A percentile compares a stretch with the other conserved stretches of the same genome.
phyloP scores from a whole-genome alignment of 1,140 invertebrate genomes.

The Halictus rubicundus region DNA sequence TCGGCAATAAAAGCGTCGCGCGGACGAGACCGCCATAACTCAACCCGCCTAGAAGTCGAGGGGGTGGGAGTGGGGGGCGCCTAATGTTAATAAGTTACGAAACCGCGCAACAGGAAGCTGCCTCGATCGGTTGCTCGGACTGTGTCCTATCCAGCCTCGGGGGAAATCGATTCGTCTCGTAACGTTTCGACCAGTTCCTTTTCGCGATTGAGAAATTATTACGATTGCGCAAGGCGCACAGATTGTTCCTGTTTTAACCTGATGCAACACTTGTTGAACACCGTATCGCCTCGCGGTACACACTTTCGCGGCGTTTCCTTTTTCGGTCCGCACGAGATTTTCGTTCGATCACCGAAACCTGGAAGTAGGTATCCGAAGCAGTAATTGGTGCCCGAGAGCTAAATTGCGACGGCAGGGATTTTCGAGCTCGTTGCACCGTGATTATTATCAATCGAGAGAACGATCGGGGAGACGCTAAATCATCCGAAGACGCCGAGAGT shows the following conservation, averaged over 20 bases:
- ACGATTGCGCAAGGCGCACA: too few relatives aligned
- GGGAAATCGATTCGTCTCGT: slow-evolving; percentile 7
- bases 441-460: background rate
- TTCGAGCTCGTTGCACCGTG: background rate
- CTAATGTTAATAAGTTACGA: slow-evolving; percentile 47
- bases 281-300: too few relatives aligned
- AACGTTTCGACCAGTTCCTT: background rate
- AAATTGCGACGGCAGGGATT: too few relatives aligned
- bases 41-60: slow-evolving; percentile 32
- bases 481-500: slow-evolving; percentile 6
- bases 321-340: too few relatives aligned
- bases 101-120: slow-evolving; percentile 25
- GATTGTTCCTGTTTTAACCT: too few relatives aligned
- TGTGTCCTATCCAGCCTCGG: background rate
- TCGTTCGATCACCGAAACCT: too few relatives aligned
- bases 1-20: slow-evolving; percentile 35
- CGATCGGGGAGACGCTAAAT: slow-evolving; percentile 7
- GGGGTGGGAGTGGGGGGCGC: too few relatives aligned
- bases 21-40: background rate
- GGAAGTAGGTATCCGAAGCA: too few relatives aligned
- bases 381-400: too few relatives aligned
- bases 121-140: too few relatives aligned
- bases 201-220: background rate
- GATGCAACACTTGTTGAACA: too few relatives aligned
- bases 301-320: too few relatives aligned